Evolutionary conservation across 2,888 invertebrate species (phyloP).

Genomic region (Plagiodera versicolora): DNA sequence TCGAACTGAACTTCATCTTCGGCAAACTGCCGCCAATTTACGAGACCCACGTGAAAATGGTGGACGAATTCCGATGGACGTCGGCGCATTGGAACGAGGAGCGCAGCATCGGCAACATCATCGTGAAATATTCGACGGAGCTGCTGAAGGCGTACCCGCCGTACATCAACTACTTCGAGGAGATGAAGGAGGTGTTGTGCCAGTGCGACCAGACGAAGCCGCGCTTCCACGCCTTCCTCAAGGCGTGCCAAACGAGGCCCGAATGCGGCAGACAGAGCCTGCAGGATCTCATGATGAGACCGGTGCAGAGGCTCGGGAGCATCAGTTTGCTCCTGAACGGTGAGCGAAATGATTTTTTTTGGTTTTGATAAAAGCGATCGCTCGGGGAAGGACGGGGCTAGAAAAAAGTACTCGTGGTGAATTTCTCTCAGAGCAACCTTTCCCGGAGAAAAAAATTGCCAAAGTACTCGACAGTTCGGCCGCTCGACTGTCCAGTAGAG

Average conservation of each 20-base stretch:
- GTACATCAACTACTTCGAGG: slow-evolving; percentile 97
- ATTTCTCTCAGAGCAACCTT: no score
- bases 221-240: slow-evolving; percentile 96
- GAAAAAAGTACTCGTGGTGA: no score
- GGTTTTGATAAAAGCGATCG: no score
- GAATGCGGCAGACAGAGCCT: slow-evolving; percentile 96
- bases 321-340: slow-evolving; percentile 92
- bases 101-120: slow-evolving; percentile 71
- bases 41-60: slow-evolving; percentile 84
- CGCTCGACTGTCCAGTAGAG: no score
- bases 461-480: no score
- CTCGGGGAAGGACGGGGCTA: no score
- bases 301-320: slow-evolving; percentile 96
- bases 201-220: slow-evolving; percentile 92
- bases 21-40: slow-evolving; percentile 94
- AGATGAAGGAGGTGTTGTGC: slow-evolving; percentile 90
- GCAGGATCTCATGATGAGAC: slow-evolving; percentile 94
- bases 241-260: slow-evolving; percentile 90
- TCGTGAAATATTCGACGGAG: slow-evolving; percentile 79
- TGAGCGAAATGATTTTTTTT: slow-evolving; percentile 53
- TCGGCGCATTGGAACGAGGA: slow-evolving; percentile 87
- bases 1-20: slow-evolving; percentile 93
- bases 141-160: slow-evolving; percentile 95
- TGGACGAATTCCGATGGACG: slow-evolving; percentile 66
- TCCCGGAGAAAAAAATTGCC: no score